Evolutionary conservation across 2,888 invertebrate species (phyloP).

Genomic region (Metacarcinus magister): DNA sequence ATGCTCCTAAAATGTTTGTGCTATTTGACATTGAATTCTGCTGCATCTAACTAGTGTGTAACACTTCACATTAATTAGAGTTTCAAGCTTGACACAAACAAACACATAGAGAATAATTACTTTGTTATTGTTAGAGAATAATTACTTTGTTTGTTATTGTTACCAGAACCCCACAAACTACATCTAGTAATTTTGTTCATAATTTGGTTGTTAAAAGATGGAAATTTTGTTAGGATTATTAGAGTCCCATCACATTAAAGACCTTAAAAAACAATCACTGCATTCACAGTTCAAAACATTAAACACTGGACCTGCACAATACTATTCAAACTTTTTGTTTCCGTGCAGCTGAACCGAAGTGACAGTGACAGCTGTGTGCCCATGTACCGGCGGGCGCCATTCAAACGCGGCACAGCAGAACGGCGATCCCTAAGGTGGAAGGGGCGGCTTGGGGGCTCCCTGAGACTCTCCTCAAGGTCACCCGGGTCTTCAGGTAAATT

Average conservation of each 20-base stretch:
- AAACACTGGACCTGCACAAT: neutral
- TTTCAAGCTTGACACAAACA: neutral
- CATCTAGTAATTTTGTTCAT: neutral
- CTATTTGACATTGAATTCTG: neutral
- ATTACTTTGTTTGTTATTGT: neutral
- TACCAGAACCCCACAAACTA: neutral
- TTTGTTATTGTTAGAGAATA: neutral
- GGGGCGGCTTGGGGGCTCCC: constrained; percentile 84
- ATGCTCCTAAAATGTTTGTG: neutral
- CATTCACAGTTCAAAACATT: neutral
- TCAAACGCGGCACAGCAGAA: constrained; percentile 95
- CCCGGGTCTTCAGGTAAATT: constrained; percentile 71
- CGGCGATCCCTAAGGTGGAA: constrained; percentile 94
- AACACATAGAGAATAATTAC: neutral
- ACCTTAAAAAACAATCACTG: neutral
- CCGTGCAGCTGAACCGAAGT: constrained; percentile 92
- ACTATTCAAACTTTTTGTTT: constrained; percentile 78
- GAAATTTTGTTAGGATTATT: neutral
- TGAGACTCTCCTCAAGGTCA: constrained; percentile 79
- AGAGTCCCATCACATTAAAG: neutral
- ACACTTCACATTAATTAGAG: neutral
- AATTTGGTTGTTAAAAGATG: neutral
- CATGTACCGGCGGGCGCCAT: constrained; percentile 90
- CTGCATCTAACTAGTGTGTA: neutral
- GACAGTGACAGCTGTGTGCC: constrained; percentile 99